These are phyloP conservation scores for Tapirus indicus DNA, from an alignment of 2,797 vertebrate genomes.

Conservation along the genomic window DNA sequence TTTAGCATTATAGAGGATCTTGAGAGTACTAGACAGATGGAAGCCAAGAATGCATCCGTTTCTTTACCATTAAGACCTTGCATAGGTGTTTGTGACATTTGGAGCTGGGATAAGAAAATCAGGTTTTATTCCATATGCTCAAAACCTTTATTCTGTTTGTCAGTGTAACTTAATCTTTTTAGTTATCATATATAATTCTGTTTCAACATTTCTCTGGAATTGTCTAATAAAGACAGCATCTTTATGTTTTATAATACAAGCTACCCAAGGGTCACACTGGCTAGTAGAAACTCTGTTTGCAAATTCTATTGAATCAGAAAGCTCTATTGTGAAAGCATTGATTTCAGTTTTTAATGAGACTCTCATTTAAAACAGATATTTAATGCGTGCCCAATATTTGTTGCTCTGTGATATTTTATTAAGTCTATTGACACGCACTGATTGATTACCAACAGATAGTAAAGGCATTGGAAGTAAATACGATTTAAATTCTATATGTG, in stretches of 20 bases:
- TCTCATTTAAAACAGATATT: slow-evolving; percentile 21
- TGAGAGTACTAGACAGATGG: slow-evolving; percentile 69
- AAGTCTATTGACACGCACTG: background rate
- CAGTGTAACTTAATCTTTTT: slow-evolving; percentile 64
- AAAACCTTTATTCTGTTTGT: slow-evolving; percentile 64
- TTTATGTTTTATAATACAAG: slow-evolving; percentile 44
- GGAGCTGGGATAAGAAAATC: slow-evolving; percentile 65
- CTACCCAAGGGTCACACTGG: background rate
- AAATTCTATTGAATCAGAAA: slow-evolving; percentile 47
- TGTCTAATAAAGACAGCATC: slow-evolving; percentile 36
- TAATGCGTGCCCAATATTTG: background rate
- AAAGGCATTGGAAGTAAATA: slow-evolving; percentile 2
- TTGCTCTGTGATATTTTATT: slow-evolving; percentile 26
- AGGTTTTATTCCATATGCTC: slow-evolving; percentile 73
- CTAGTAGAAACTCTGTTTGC: background rate
- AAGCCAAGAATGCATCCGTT: slow-evolving; percentile 62
- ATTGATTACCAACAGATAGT: background rate
- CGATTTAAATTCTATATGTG: slow-evolving; percentile 21
- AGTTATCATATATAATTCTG: slow-evolving; percentile 52
- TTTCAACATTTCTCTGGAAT: slow-evolving; percentile 57
- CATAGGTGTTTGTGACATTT: slow-evolving; percentile 75
- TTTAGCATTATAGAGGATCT: slow-evolving; percentile 4
- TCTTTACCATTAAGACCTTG: slow-evolving; percentile 66
- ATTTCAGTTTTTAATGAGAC: slow-evolving; percentile 4
- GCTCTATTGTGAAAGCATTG: background rate